phyloP scores from a whole-genome alignment of 2,888 invertebrate genomes.

The Shargacucullia verbasci region DNA sequence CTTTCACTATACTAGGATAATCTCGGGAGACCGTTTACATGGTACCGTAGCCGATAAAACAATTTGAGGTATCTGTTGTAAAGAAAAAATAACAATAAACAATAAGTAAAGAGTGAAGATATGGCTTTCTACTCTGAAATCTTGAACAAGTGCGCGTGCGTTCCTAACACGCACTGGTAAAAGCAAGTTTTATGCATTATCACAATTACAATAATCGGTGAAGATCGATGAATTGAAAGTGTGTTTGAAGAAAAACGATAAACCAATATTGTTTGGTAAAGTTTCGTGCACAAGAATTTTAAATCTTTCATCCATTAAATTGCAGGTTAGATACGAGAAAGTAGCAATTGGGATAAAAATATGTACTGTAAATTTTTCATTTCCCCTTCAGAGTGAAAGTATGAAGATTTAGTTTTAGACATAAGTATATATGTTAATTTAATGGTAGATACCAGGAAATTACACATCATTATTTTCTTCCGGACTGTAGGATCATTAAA shows the following conservation, averaged over 20 bases:
- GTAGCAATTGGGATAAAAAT: constrained; percentile 75
- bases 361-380: constrained; percentile 67
- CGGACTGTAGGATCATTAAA: constrained; percentile 40
- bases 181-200: constrained; percentile 76
- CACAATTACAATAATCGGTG: constrained; percentile 75
- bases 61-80: constrained; percentile 67
- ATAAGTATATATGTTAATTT: constrained; percentile 34
- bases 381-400: constrained; percentile 79
- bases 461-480: constrained; percentile 50
- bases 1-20: constrained; percentile 57
- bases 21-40: constrained; percentile 13
- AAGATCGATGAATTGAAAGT: constrained; percentile 72
- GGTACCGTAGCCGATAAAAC: constrained; percentile 47
- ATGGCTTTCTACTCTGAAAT: constrained; percentile 72
- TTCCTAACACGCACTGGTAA: constrained; percentile 67
- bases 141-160: constrained; percentile 40
- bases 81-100: constrained; percentile 67
- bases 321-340: constrained; percentile 81
- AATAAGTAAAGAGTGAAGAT: constrained; percentile 54
- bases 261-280: constrained; percentile 73
- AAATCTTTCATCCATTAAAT: constrained; percentile 79
- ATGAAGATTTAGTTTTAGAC: constrained; percentile 43
- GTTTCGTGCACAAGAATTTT: constrained; percentile 70
- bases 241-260: constrained; percentile 70
- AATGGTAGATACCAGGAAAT: constrained; percentile 51